Evolutionary conservation across 2,113 vertebrate species (phyloP), one percentile per base, ranked within the genome.

Genomic region (Callipepla squamata): DNA sequence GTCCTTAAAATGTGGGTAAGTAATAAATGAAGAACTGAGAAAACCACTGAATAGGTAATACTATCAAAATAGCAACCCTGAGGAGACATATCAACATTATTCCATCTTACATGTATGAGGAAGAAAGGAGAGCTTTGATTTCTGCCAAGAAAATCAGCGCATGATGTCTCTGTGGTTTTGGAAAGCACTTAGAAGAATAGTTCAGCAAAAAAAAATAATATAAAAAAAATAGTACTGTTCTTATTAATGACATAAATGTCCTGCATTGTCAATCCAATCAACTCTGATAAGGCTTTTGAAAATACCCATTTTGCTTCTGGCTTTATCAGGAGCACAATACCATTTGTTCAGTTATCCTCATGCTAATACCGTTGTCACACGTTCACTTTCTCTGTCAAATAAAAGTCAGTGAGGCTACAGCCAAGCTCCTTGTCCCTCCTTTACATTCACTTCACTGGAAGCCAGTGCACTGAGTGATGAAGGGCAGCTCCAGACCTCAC

Each of bases 11-110:
- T 6, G 44, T 58, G 17, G 12, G 25, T 66, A 59, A 28, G 2
- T 67, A 75, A 73, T 63, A 74, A 84, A 87, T 81, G 74, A 19
- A 87, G 40, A 86, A 65, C 59, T 70, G 68, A 69, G 73, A 91
- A 53, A 92, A 47, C 58, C 15, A 23, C 0, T n/a, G n/a, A 89
- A 42, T 62, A 89, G 20, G 58, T 87, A 70, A 53, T 36, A 87
- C 50, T 45, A 58, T 9, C 57, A 84, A 75, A 79, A 81, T 36
- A 84, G 44, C 47, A 73, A 50, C 3, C 3, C 63, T 79, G 66
- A 81, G 67, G 59, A 75, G 19, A 77, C 11, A 3, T 66, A n/a
- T 19, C 66, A 94, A 55, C 61, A 21, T 68, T 91, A 82, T 73
- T 73, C 36, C 36, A 69, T 75, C 44, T 76, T 87, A 19, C 6